Base-by-base conservation (phyloP, 2,113 vertebrate species). In the Noctilio leporinus region DNA sequence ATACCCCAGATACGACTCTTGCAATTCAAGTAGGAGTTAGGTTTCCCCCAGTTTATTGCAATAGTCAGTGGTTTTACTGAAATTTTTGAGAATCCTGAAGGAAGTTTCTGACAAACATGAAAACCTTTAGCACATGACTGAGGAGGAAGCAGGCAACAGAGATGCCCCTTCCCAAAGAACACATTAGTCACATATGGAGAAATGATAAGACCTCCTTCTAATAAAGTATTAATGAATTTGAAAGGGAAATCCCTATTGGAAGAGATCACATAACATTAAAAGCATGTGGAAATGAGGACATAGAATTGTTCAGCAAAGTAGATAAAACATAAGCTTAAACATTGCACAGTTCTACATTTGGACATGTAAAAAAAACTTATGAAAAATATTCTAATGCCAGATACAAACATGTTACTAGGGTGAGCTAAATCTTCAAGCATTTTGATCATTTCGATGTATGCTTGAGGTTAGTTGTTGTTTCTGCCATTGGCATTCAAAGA, bases 181-280 rank as follows among this genome's bases (percentile, higher is more conserved):
- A 20, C 77, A 80, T 47, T 45, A 83, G 45, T 82, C 82, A 96
- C 47, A 38, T 51, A 28, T 14, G 28, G 84, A 81, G 53, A 86
- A 93, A 84, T 72, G 73, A 16, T 43, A 94, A 90, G 28, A 80
- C 38, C 4, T 40, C 69, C 22, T 92, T 93, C 67, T 70, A 76
- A 93, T 86, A 69, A 93, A 94, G 78, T 55, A 95, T 88, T 88
- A 86, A 93, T 83, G 76, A 95, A 65, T 70, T 92, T 70, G 86
- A 62, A 96, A 92, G 76, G 55, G 77, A 91, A 92, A 85, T 55
- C 35, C 62, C 49, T 62, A 49, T 0, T 73, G 85, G 75, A 94
- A 86, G 57, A 85, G 81, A 38, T 43, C 62, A 43, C 30, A 33
- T 43, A 87, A 88, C 59, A 67, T 92, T 47, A 92, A 85, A 90